Evolutionary conservation across 2,888 invertebrate species (phyloP).

Genomic region (Plagodis pulveraria): DNA sequence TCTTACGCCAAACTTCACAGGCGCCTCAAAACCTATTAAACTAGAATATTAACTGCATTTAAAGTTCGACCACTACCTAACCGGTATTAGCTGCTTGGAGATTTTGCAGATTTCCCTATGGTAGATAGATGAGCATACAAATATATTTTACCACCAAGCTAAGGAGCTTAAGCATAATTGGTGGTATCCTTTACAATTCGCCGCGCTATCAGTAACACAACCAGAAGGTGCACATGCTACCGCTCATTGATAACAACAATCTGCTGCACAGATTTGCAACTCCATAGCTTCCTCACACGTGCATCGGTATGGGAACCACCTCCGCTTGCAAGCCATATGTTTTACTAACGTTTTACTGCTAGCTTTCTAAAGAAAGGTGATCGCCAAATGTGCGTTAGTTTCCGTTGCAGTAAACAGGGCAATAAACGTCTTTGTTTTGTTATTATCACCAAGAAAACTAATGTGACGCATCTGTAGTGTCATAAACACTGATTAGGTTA

Average conservation of each 20-base stretch:
- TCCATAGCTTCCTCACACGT: slow-evolving; percentile 69
- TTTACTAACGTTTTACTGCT: slow-evolving; percentile 79
- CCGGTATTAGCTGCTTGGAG: too few species aligned
- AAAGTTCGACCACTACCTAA: too few species aligned
- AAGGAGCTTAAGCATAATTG: too few species aligned
- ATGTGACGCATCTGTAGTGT: slow-evolving; percentile 41
- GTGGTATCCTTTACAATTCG: neutral
- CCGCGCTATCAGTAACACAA: neutral
- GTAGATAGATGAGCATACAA: too few species aligned
- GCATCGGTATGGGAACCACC: slow-evolving; percentile 62
- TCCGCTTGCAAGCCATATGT: slow-evolving; percentile 65
- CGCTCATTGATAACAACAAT: slow-evolving; percentile 64
- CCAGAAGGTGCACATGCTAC: slow-evolving; percentile 27
- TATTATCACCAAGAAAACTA: slow-evolving; percentile 42
- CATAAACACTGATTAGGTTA: slow-evolving; percentile 1
- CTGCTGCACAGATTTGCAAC: slow-evolving; percentile 78
- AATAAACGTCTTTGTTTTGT: slow-evolving; percentile 55
- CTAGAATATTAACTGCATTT: too few species aligned
- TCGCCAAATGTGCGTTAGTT: slow-evolving; percentile 65
- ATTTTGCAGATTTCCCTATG: too few species aligned
- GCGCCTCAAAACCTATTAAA: too few species aligned
- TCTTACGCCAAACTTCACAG: too few species aligned
- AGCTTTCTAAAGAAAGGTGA: slow-evolving; percentile 79
- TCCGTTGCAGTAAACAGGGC: slow-evolving; percentile 51
- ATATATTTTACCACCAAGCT: too few species aligned